Base-by-base conservation (phyloP, 2,888 invertebrate genomes). In the Archips crataeganus region DNA sequence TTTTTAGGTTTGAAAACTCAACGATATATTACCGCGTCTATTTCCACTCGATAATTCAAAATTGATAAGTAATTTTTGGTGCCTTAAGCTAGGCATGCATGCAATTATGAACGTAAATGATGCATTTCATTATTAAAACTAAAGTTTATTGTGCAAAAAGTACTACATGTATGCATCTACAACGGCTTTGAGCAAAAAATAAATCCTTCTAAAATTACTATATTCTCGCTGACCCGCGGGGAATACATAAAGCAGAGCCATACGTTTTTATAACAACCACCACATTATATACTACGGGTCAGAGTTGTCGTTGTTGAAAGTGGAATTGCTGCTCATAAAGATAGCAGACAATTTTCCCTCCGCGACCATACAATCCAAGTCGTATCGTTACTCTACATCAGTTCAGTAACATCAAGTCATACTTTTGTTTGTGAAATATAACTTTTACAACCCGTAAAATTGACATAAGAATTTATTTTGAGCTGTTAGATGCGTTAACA, bases 311-410 rank as follows among this genome's bases (percentile, higher is more conserved):
- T 81, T 79, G 82, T 79, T 76, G 78, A 85, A 87, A 87, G 76
- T 78, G 79, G 78, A 85, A 88, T 84, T 79, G 84, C 80, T 75
- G 74, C 80, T 86, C 86, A 81, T 86, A 81, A 86, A 87, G 86
- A 79, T 76, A 76, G 78, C 57, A 57, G 80, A 80, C 78, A 75
- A 77, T 78, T 80, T 79, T 65, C 80, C 77, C 75, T 77, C 71
- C 45, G 75, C 75, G 74, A 71, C 68, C 62, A 63, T 63, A 49
- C 70, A 39, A n/a, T n/a, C 66, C 23, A 32, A 13, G 51, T 39
- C 39, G 32, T 65, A 34, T 11, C 34, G 15, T 47, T 57, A 59
- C 45, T 59, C 13, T 59, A 59, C 15, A 34, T 34, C 34, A 32
- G 32, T 57, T 54, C 51, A n/a, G 60, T 36, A 39, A 32, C 13